These are phyloP conservation scores for Harpagus bidentatus DNA, from an alignment of 2,113 vertebrate species.

Conservation along the genomic window DNA sequence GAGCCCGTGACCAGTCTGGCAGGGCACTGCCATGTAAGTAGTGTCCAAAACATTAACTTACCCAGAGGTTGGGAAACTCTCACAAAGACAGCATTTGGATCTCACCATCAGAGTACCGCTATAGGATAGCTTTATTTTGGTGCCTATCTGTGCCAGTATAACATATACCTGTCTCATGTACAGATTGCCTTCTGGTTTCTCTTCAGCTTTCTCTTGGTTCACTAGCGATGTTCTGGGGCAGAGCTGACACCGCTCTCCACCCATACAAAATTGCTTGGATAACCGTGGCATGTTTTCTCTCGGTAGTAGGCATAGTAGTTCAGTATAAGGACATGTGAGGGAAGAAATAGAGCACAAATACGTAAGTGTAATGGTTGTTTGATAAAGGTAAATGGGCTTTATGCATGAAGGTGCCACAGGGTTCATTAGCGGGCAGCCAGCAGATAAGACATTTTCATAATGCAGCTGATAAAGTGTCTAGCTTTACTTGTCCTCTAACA, in stretches of 20 bases:
- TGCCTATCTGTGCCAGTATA: neutral
- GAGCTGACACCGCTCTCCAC: neutral
- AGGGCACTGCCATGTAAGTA: neutral
- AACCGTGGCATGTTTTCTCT: neutral
- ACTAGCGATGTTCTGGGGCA: no score
- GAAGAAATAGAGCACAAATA: neutral
- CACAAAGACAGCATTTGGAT: neutral
- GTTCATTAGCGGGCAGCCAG: neutral
- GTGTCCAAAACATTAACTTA: neutral
- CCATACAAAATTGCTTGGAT: neutral
- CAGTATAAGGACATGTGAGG: neutral
- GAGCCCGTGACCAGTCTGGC: neutral
- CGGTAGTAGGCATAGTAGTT: neutral
- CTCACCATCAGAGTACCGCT: neutral
- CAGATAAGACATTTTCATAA: neutral
- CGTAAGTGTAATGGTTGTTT: rapidly evolving
- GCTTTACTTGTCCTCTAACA: neutral
- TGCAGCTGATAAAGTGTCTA: neutral
- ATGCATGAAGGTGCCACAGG: neutral
- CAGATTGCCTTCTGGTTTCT: neutral
- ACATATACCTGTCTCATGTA: no score
- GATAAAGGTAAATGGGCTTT: neutral
- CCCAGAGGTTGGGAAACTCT: neutral
- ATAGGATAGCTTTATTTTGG: neutral
- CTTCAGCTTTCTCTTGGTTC: neutral